Percentiles rank a stretch among this genome's conserved stretches.
phyloP scores from a whole-genome alignment of 2,113 vertebrate genomes.

The Shinisaurus crocodilurus region DNA sequence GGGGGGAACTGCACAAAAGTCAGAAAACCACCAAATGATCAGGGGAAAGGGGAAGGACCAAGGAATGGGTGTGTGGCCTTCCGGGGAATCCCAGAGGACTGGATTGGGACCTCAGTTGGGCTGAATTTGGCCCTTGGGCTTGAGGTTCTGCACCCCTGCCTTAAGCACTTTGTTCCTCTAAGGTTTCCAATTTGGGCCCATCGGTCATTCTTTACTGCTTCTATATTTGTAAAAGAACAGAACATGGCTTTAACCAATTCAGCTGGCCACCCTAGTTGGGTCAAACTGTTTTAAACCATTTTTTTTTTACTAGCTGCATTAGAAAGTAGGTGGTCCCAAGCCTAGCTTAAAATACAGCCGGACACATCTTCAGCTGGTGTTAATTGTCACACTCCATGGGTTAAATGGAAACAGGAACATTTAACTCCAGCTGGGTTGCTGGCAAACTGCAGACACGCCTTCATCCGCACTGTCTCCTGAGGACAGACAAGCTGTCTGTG shows the following conservation, averaged over 20 bases:
- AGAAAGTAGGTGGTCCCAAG: slow-evolving; percentile 65
- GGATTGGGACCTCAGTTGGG: too few relatives aligned
- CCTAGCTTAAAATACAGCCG: slow-evolving; percentile 60
- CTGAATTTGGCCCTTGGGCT: too few relatives aligned
- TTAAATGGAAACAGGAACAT: slow-evolving; percentile 46
- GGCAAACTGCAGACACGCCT: slow-evolving; percentile 43
- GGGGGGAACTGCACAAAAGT: too few relatives aligned
- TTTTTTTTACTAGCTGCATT: slow-evolving; percentile 60
- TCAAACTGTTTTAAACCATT: slow-evolving; percentile 53
- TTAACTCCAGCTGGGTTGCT: slow-evolving; percentile 52
- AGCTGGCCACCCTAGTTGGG: slow-evolving; percentile 40
- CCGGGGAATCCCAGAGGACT: too few relatives aligned
- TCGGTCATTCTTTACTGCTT: neutral
- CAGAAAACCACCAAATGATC: too few relatives aligned
- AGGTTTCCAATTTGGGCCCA: neutral
- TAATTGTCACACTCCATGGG: slow-evolving; percentile 63
- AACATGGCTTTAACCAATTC: slow-evolving; percentile 9
- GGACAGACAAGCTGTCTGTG: neutral
- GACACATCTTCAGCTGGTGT: slow-evolving; percentile 68
- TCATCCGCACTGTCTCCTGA: slow-evolving; percentile 54
- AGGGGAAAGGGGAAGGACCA: too few relatives aligned
- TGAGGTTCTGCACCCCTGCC: too few relatives aligned
- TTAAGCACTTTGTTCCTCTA: neutral
- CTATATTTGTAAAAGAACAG: slow-evolving; percentile 29
- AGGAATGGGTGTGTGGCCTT: too few relatives aligned